Evolutionary conservation across 1,140 invertebrate species (phyloP), one percentile per base, ranked within the genome.

Genomic region (Drosophila takahashii): DNA sequence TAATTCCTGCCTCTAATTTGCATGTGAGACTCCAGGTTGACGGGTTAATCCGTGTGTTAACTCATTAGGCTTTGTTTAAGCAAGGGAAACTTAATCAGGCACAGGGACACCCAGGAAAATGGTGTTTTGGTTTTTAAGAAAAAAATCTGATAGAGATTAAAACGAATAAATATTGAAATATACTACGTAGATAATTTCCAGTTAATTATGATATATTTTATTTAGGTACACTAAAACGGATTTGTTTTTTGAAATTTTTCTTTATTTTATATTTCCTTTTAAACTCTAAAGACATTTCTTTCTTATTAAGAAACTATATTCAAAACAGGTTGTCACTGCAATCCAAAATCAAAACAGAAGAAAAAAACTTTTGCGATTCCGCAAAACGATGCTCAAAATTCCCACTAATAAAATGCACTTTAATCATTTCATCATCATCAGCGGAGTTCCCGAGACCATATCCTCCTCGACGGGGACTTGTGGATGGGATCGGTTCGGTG

Each of bases 21-120:
- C 78, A 81, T 86, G 34, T 52, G 73, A 60, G 45, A 10, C 58
- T 60, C 10, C 29, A 10, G 39, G 32, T 41, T 85, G 81, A 81
- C 73, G 80, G 77, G 69, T 87, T 86, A 86, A 86, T 87, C 78
- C 78, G 1, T 44, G 41, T 81, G 59, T 67, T 56, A 71, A 74
- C 62, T 80, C 81, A 65, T 81, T 85, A 78, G 56, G 59, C 51
- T 61, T 60, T 67, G 77, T 79, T 65, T 41, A 39, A 47, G 29
- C 39, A 1, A 15, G n/a, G 9, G 1, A 39, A 39, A 29, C 37
- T 11, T 54, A 29, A 52, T 37, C n/a, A 22, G 13, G 10, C 3
- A 44, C 18, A 9, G 4, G 4, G 11, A 10, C 6, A 16, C n/a
- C 4, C n/a, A 15, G 11, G 2, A 13, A 13, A 26, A 37, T 37